phyloP scores from a whole-genome alignment of 1,140 invertebrate species.

The Meloidogyne chitwoodi region DNA sequence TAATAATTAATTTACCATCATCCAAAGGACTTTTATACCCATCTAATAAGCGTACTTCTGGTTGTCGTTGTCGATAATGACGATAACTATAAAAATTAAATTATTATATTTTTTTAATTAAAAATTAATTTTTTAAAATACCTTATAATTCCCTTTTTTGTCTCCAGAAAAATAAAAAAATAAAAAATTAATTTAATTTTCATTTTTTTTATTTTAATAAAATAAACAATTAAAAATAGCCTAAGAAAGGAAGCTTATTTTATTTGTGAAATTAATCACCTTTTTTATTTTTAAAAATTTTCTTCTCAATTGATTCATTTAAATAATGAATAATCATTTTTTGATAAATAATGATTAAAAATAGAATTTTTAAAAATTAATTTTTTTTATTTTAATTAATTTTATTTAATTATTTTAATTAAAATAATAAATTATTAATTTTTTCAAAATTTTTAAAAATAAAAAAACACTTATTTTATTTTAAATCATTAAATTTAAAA shows the following conservation, averaged over 20 bases:
- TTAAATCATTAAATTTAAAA: not conserved
- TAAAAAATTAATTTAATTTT: not conserved
- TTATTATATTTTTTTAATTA: not conserved
- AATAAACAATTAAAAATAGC: not conserved
- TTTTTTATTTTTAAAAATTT: too few relatives aligned
- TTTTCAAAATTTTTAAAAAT: not conserved
- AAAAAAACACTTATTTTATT: not conserved
- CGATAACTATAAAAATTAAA: not conserved
- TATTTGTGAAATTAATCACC: too few relatives aligned
- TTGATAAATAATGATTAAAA: too few relatives aligned
- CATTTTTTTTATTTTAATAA: not conserved
- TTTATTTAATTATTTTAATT: too few relatives aligned
- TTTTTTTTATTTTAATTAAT: too few relatives aligned
- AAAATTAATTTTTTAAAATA: not conserved
- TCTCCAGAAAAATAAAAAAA: not conserved
- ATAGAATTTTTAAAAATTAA: too few relatives aligned
- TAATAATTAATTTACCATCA: conserved; percentile 1
- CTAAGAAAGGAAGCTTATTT: too few relatives aligned
- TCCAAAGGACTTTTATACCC: conserved; percentile 14
- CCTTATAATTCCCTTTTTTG: not conserved
- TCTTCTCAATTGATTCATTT: too few relatives aligned
- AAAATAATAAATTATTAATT: not conserved
- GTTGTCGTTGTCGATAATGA: not conserved
- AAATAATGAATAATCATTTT: too few relatives aligned
- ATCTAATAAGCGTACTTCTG: conserved; percentile 5